Evolutionary conservation across 2,888 invertebrate genomes (phyloP).

Genomic region (Bellardia bayeri): DNA sequence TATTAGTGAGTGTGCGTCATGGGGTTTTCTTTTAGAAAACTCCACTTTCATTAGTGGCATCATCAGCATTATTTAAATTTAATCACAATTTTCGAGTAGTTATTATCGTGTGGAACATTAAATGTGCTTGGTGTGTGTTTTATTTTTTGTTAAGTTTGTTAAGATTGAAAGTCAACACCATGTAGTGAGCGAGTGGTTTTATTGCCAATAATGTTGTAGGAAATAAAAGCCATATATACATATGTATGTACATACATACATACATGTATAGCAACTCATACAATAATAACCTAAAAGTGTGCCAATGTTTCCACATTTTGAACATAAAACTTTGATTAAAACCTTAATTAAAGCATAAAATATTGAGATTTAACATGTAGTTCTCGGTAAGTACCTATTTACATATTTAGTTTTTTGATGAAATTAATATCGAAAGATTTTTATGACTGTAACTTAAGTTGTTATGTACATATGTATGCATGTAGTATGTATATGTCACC

Average conservation of each 20-base stretch:
- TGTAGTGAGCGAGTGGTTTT: not conserved
- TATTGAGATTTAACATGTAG: not conserved
- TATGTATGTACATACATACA: too few relatives aligned
- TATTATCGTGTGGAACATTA: not conserved
- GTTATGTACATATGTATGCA: too few relatives aligned
- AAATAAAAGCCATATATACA: not conserved
- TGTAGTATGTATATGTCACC: too few relatives aligned
- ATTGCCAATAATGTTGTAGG: slow-evolving; percentile 21
- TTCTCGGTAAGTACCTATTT: not conserved
- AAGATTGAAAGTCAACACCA: slow-evolving; percentile 34
- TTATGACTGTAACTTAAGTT: slow-evolving; percentile 34
- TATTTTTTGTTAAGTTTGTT: not conserved
- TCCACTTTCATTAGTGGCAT: slow-evolving; percentile 49
- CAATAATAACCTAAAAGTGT: slow-evolving; percentile 27
- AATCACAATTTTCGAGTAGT: not conserved
- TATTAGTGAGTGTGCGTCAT: not conserved
- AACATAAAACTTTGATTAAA: slow-evolving; percentile 22
- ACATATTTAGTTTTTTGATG: not conserved
- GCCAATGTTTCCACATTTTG: slow-evolving; percentile 13
- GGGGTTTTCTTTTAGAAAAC: slow-evolving; percentile 27
- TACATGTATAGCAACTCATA: not conserved
- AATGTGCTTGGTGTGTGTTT: not conserved
- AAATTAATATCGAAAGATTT: slow-evolving; percentile 15
- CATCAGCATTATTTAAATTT: slow-evolving; percentile 42
- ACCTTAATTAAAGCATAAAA: slow-evolving; percentile 8